Conservation (phyloP, 2,888 invertebrate genomes). For the Leptopilina drosophilae region DNA sequence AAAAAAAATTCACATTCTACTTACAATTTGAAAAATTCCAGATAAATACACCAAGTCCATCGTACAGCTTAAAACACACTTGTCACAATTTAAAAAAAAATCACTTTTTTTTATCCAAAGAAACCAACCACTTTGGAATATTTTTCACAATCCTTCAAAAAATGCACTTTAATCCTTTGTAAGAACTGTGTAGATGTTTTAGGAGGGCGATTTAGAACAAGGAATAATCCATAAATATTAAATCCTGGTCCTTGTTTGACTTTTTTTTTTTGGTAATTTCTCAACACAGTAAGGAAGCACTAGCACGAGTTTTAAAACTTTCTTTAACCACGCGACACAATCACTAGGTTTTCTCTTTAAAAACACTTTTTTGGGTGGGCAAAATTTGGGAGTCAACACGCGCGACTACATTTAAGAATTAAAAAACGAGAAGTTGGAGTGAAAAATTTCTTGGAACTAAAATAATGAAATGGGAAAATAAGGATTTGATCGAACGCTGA, state of each 20-base stretch:
- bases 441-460: background rate
- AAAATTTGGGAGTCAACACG: background rate
- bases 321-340: slow-evolving; percentile 20
- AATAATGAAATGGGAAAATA: background rate
- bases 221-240: no score
- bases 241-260: no score
- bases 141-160: no score
- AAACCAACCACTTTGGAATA: no score
- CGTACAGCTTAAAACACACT: slow-evolving; percentile 61
- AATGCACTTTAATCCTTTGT: no score
- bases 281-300: slow-evolving; percentile 27
- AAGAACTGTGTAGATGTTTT: no score
- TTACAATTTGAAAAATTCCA: slow-evolving; percentile 61
- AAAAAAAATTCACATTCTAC: slow-evolving; percentile 42
- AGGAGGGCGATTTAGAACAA: no score
- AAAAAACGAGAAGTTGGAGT: background rate
- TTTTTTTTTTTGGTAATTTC: no score
- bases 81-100: slow-evolving; percentile 53
- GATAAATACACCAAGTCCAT: slow-evolving; percentile 56
- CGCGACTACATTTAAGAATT: background rate
- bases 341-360: slow-evolving; percentile 17
- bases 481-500: slow-evolving; percentile 21
- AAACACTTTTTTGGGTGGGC: background rate
- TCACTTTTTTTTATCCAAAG: slow-evolving; percentile 44
- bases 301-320: background rate